Base-by-base conservation (phyloP, 92 coral and sea anemone genomes). In the Hydrozoanthus gracilis region DNA sequence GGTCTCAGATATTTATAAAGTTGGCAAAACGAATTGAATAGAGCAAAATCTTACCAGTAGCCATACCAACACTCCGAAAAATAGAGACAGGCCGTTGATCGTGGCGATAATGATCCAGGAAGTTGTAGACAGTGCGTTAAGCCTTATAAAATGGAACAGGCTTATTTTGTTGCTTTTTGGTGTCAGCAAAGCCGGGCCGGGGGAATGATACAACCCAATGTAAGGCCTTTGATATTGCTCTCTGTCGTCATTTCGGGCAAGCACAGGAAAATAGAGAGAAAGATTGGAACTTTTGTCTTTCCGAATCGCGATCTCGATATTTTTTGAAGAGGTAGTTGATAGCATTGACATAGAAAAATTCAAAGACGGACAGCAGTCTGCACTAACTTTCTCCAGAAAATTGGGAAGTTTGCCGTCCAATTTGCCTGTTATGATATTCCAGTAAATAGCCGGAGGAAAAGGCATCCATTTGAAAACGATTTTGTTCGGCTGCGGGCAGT, bases 181-280 rank as follows among this genome's bases (percentile, higher is more conserved):
- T 17, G 54, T 73, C n/a, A 73, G 5, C 56, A 73, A 50, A 73
- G 78, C 78, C 48, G 78, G 78, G 16, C 78, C 78, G 56, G 78
- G 78, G 13, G 78, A 73, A 47, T 73, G 10, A 50, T 73, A 73
- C 20, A 73, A 6, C 6, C 78, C 78, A 39, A 78, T 44, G 7
- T 39, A 78, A 11, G 83, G 83, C 64, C 83, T 58, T 13, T 78
- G 83, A 6, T 78, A 78, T 54, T 78, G 83, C 35, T 44, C 71
- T 44, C 11, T 58, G 3, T 60, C 69, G 10, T 44, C 15, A 13
- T 4, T 58, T 69, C 44, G 70, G 47, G 83, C 67, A 56, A 78
- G 44, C 12, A 78, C 83, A 15, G 83, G 83, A 48, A 78, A 78
- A 60, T 60, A 78, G 45, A 78, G 51, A 12, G 83, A 78, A 60